Percentiles rank a stretch among this genome's conserved stretches.
These are phyloP conservation scores for Ammospiza caudacuta DNA, from an alignment of 2,113 vertebrate species.

Conservation along the genomic window DNA sequence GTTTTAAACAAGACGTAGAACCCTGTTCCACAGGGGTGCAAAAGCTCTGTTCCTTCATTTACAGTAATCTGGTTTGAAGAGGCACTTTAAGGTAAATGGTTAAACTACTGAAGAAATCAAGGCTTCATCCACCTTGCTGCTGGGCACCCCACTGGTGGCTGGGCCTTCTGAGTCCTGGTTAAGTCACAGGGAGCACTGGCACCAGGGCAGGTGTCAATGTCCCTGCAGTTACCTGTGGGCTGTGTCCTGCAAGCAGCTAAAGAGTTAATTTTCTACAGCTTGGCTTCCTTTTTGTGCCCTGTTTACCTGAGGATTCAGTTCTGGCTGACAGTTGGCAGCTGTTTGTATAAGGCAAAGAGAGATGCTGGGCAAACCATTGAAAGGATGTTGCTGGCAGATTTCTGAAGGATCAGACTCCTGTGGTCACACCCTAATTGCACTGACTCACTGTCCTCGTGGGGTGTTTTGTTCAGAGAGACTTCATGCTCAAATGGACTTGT, in stretches of 20 bases:
- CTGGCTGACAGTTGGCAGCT: neutral
- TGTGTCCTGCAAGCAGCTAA: neutral
- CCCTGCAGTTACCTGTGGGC: neutral
- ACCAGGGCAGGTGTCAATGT: neutral
- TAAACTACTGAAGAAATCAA: neutral
- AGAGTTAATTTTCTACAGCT: neutral
- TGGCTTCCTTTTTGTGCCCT: neutral
- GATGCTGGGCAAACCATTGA: neutral
- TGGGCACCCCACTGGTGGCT: neutral
- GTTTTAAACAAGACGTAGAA: neutral
- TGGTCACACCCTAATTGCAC: neutral
- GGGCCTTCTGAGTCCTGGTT: neutral
- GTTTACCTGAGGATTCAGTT: neutral
- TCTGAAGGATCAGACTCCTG: neutral
- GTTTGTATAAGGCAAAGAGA: neutral
- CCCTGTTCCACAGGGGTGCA: neutral
- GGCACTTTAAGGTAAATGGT: neutral
- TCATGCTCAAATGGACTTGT: neutral
- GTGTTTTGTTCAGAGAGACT: neutral
- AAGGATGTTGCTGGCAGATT: neutral
- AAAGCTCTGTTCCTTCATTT: neutral
- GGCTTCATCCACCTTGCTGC: neutral
- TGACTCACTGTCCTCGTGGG: neutral
- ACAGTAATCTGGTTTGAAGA: neutral
- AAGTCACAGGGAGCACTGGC: neutral